Conservation (phyloP, 2,797 vertebrate species). For the Platalea minor region DNA sequence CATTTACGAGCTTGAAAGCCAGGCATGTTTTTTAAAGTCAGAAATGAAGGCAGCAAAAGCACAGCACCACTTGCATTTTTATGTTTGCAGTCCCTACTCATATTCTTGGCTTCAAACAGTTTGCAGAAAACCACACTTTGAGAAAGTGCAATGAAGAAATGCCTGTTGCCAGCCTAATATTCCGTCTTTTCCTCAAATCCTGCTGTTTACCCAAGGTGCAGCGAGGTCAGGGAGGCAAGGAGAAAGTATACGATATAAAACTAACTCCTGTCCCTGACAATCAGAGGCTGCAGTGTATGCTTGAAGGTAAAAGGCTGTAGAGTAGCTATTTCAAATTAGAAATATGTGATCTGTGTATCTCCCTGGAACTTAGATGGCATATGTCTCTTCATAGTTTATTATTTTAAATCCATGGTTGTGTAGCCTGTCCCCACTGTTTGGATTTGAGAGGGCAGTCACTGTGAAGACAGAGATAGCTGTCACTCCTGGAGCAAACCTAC, state of each 20-base stretch:
- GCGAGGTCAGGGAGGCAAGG: neutral
- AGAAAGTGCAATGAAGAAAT: neutral
- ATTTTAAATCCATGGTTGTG: neutral
- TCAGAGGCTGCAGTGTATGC: neutral
- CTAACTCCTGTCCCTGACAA: neutral
- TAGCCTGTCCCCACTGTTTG: neutral
- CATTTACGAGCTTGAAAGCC: neutral
- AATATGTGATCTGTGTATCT: neutral
- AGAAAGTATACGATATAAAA: neutral
- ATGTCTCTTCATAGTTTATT: neutral
- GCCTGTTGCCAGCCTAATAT: neutral
- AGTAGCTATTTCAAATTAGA: constrained; percentile 36
- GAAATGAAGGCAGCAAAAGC: neutral
- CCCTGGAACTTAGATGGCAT: neutral
- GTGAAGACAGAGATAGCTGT: constrained; percentile 42
- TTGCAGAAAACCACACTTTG: neutral
- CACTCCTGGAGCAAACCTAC: constrained; percentile 39
- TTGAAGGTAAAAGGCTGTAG: constrained; percentile 4
- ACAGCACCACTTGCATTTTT: neutral
- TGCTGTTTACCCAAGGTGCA: neutral
- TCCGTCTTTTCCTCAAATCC: neutral
- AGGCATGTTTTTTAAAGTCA: neutral
- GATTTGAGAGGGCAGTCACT: constrained; percentile 7
- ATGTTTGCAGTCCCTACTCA: neutral
- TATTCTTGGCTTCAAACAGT: neutral